phyloP scores from a whole-genome alignment of 2,113 vertebrate species.

The Aspiorhynchus laticeps region DNA sequence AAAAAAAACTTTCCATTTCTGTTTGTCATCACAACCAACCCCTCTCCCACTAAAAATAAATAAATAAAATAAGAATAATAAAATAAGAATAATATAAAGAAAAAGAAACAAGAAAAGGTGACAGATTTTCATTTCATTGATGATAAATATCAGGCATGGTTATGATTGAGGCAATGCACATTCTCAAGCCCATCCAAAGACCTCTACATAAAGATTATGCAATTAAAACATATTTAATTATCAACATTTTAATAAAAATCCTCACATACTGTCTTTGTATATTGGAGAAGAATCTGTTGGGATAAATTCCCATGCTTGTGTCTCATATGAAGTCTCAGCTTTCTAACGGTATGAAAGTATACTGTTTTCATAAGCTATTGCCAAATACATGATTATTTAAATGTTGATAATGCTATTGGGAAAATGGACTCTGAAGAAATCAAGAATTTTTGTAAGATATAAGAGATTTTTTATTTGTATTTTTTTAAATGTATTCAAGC shows the following conservation, averaged over 20 bases:
- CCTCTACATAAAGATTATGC: conserved; percentile 44
- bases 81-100: background rate
- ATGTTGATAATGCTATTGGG: background rate
- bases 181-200: conserved; percentile 28
- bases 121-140: background rate
- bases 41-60: background rate
- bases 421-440: background rate
- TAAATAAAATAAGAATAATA: background rate
- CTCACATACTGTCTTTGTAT: background rate
- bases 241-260: background rate
- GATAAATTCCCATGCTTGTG: background rate
- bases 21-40: conserved; percentile 66
- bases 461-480: too few species aligned
- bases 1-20: conserved; percentile 82
- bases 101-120: background rate
- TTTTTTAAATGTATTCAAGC: background rate
- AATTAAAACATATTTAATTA: background rate
- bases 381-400: background rate
- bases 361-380: background rate
- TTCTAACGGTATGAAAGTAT: background rate
- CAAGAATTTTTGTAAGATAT: too few species aligned
- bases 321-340: background rate
- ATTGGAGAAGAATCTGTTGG: background rate
- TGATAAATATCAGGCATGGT: background rate
- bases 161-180: conserved; percentile 47